Conservation (phyloP, 2,888 invertebrate species). For the Ochropleura leucogaster region DNA sequence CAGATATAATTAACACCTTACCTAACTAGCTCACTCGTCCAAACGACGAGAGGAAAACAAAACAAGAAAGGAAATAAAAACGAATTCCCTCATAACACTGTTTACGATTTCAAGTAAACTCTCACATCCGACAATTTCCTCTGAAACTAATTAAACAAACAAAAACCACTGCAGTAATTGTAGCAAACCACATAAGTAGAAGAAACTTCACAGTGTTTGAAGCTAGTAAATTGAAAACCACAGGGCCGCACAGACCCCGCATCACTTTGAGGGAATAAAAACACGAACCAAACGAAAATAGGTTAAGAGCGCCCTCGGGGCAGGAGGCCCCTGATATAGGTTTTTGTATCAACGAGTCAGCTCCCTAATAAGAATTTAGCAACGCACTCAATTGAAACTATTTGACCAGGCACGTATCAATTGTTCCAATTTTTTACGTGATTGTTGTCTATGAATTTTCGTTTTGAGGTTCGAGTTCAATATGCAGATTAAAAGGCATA, state of each 20-base stretch:
- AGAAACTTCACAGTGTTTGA: constrained; percentile 65
- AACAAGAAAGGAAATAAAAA: constrained; percentile 40
- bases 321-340: constrained; percentile 73
- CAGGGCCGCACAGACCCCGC: constrained; percentile 74
- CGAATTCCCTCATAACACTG: constrained; percentile 23
- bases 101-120: constrained; percentile 45
- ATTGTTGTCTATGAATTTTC: constrained; percentile 55
- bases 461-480: constrained; percentile 10
- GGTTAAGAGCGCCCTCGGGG: constrained; percentile 83
- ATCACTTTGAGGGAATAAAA: constrained; percentile 78
- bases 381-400: constrained; percentile 70
- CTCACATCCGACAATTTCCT: constrained; percentile 50
- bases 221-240: constrained; percentile 82
- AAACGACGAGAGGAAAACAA: constrained; percentile 17
- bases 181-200: constrained; percentile 62
- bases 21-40: constrained; percentile 3
- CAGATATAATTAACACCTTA: neutral
- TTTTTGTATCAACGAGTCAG: constrained; percentile 77
- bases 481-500: constrained; percentile 6
- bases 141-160: constrained; percentile 66
- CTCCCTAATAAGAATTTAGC: constrained; percentile 76
- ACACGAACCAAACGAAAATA: constrained; percentile 83
- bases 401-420: constrained; percentile 59
- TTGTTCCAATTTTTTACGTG: constrained; percentile 67
- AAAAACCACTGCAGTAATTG: constrained; percentile 63